Evolutionary conservation across 1,140 invertebrate species (phyloP), one percentile per base, ranked within the genome.

Genomic region (Tenebrio molitor): DNA sequence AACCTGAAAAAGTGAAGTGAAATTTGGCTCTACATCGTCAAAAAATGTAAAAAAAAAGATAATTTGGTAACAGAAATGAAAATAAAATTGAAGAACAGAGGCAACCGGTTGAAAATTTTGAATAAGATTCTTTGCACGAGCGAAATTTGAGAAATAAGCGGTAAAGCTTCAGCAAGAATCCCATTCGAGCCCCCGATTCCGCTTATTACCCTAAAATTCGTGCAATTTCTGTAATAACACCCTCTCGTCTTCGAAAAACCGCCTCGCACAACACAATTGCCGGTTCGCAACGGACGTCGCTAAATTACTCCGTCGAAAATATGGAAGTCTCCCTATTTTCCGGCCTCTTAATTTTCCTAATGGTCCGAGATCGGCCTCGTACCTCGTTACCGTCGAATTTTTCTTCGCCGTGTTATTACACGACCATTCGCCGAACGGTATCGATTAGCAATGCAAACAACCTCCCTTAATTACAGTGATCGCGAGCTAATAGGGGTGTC

Each of bases 371-470:
- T 58, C 29, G 44, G 44, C 16, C 17, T 1, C n/a, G n/a, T n/a
- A n/a, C n/a, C n/a, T n/a, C n/a, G n/a, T 50, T 6, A 17, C 15
- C 15, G n/a, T 6, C 10, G 19, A 58, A 58, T 58, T 58, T 58
- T 58, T 58, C 50, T n/a, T n/a, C 21, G 23, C 50, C 23, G 23
- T 58, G 23, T 58, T 58, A 58, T 58, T 58, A 58, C 50, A 58
- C 50, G 29, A 58, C 12, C 7, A 39, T 39, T 39, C 12, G 36
- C 36, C 4, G 36, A 7, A 39, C 8, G 8, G 8, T 25, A 58
- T 58, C 50, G 50, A 58, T 58, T 58, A 58, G 50, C 12, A 19
- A 58, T 58, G 50, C 50, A 58, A 58, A 58, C 50, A 58, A 58
- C n/a, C 50, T 17, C 7, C 1, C 12, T 3, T 58, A 58, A 58